Evolutionary conservation across 2,797 vertebrate genomes (phyloP).

Genomic region (Fringilla coelebs): DNA sequence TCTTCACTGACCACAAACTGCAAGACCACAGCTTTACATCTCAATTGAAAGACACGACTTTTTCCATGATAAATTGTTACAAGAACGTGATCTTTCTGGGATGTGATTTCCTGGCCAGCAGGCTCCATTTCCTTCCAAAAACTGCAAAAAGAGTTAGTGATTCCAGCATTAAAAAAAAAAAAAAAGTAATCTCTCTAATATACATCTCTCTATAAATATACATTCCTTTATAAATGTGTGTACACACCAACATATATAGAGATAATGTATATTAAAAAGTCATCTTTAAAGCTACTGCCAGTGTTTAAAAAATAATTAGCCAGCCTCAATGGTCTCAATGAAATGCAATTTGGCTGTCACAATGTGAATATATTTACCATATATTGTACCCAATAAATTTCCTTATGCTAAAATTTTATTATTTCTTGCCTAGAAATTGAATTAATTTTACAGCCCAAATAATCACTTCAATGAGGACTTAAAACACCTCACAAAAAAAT

Average conservation of each 20-base stretch:
- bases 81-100: constrained; percentile 45
- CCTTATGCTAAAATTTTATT: background rate
- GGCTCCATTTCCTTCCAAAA: constrained; percentile 33
- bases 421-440: background rate
- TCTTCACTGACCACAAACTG: constrained; percentile 42
- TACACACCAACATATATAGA: too few relatives aligned
- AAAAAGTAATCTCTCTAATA: background rate
- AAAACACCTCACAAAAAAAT: background rate
- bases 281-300: background rate
- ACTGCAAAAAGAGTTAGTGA: background rate
- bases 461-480: background rate
- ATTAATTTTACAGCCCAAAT: background rate
- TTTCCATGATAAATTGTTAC: constrained; percentile 30
- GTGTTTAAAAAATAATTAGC: background rate
- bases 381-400: background rate
- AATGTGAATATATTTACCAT: background rate
- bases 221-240: too few relatives aligned
- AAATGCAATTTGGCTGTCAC: background rate
- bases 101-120: constrained; percentile 36
- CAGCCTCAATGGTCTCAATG: background rate
- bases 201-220: background rate
- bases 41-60: constrained; percentile 13
- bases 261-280: background rate
- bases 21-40: constrained; percentile 31
- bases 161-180: background rate